These are phyloP conservation scores for Netelia virgata DNA, from an alignment of 2,888 invertebrate species.

Conservation along the genomic window DNA sequence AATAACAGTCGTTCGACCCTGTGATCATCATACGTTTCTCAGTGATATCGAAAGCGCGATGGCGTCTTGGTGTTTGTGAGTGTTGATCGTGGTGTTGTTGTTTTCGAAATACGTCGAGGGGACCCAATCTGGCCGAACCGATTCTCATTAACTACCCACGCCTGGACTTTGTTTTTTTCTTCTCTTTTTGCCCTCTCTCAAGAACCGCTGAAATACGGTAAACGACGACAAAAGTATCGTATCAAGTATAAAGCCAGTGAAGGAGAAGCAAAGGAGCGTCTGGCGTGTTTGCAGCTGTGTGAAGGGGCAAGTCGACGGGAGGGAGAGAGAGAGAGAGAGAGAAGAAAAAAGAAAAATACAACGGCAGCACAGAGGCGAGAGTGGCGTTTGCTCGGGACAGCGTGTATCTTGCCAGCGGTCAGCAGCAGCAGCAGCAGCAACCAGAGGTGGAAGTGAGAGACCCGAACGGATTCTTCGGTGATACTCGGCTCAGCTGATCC, in stretches of 20 bases:
- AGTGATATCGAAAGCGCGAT: not conserved
- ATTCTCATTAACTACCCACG: slow-evolving; percentile 38
- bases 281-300: slow-evolving; percentile 60
- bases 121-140: slow-evolving; percentile 47
- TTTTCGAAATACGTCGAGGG: slow-evolving; percentile 32
- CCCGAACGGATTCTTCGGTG: slow-evolving; percentile 47
- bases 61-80: not conserved
- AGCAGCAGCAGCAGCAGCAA: slow-evolving; percentile 18
- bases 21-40: not conserved
- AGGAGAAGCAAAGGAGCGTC: slow-evolving; percentile 45
- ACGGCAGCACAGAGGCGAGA: slow-evolving; percentile 37
- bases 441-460: slow-evolving; percentile 38
- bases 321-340: slow-evolving; percentile 50
- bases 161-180: slow-evolving; percentile 36
- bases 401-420: slow-evolving; percentile 45
- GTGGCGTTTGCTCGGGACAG: slow-evolving; percentile 52
- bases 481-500: slow-evolving; percentile 66
- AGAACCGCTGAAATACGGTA: slow-evolving; percentile 37
- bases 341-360: slow-evolving; percentile 45
- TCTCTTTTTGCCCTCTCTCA: not conserved
- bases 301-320: slow-evolving; percentile 31
- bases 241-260: slow-evolving; percentile 27
- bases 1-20: not conserved
- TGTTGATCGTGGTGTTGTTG: slow-evolving; percentile 24
- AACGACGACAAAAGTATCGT: slow-evolving; percentile 34